These are phyloP conservation scores for Nixonia krombeini DNA, from an alignment of 1,140 invertebrate species.

Conservation along the genomic window DNA sequence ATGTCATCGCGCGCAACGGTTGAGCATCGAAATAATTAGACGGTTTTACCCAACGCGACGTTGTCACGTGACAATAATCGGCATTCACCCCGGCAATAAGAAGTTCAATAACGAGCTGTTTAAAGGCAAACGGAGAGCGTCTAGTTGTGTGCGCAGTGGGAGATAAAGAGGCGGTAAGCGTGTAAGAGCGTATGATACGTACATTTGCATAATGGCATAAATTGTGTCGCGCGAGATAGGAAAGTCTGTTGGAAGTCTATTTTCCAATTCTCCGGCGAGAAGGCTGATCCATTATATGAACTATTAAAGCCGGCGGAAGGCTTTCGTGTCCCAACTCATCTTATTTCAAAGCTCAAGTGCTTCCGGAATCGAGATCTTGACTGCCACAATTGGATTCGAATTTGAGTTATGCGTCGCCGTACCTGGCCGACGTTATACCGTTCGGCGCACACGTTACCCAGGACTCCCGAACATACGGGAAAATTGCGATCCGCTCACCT, in stretches of 20 bases:
- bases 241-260: constrained; percentile 11
- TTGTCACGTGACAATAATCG: too few relatives aligned
- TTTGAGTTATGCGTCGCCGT: constrained; percentile 33
- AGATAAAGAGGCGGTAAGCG: too few relatives aligned
- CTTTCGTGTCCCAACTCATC: constrained; percentile 4
- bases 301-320: constrained; percentile 26
- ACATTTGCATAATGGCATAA: background rate
- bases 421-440: constrained; percentile 21
- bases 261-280: constrained; percentile 6
- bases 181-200: too few relatives aligned
- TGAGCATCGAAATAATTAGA: too few relatives aligned
- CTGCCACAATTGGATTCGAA: constrained; percentile 49
- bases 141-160: too few relatives aligned
- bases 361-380: constrained; percentile 27
- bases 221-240: background rate
- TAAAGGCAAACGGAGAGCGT: too few relatives aligned
- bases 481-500: constrained; percentile 14
- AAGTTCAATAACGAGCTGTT: too few relatives aligned
- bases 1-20: too few relatives aligned
- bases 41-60: too few relatives aligned
- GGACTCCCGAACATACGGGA: constrained; percentile 8
- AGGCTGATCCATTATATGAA: constrained; percentile 25
- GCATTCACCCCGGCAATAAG: too few relatives aligned
- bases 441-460: constrained; percentile 16
- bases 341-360: constrained; percentile 34